Base-by-base conservation (phyloP, 64 coral and sea anemone genomes). In the Stichodactyla helianthus region DNA sequence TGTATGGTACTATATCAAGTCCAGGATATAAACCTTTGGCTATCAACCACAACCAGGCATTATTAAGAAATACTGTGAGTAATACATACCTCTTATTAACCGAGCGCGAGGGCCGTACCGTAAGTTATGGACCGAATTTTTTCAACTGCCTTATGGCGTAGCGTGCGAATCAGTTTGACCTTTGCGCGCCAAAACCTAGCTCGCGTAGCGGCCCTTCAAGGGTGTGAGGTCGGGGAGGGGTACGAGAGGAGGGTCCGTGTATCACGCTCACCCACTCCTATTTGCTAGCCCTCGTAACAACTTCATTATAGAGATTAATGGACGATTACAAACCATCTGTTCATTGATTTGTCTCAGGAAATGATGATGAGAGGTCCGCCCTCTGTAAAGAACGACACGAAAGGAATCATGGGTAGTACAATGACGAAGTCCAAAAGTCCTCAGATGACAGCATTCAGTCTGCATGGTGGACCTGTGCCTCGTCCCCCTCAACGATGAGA, bases 41-140 rank as follows among this genome's bases (percentile, higher is more conserved):
- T 52, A 86, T 79, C 52, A 70, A 77, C 10, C 83, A 83, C 82
- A 89, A 90, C 25, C 93, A 95, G 84, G 91, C 90, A 54, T 77
- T 90, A 58, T 78, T 89, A n/a, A 89, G 78, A 25, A 93, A 89
- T 79, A 97, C 89, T 84, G 94, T 97, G 53, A 87, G 90, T 90
- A 51, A 15, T 60, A 15, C 8, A 60, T 60, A 60, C 14, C 13
- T 60, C 59, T 60, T 5, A 13, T 17, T 60, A 15, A 60, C 5
- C 59, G 14, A 15, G 59, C 5, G 35, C 2, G 35, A 44, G 35
- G 35, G 35, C 35, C 35, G 35, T 44, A 3, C 35, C 35, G 35
- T 44, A 44, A 44, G 35, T 3, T 44, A 44, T 44, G 35, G 35
- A 44, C 35, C 35, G 35, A 44, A 3, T 44, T 44, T 44, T 44